Conservation (phyloP, 2,113 vertebrate genomes). For the Megaleporinus macrocephalus region DNA sequence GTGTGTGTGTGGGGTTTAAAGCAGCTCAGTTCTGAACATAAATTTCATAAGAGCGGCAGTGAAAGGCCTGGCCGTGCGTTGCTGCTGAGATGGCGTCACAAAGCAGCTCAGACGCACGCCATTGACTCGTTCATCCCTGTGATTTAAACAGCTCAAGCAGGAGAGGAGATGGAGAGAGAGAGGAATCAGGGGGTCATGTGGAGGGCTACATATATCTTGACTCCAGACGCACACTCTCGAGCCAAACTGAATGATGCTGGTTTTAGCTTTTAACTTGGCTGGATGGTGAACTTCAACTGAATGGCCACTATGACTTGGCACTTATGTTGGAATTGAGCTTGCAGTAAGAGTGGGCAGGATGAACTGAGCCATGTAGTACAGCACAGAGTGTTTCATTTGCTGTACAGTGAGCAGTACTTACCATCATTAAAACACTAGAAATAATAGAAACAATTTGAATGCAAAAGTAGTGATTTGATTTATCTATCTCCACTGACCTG, state of each 20-base stretch:
- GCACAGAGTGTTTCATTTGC: too few species aligned
- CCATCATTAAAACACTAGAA: too few species aligned
- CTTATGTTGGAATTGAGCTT: not conserved
- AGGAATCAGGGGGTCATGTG: not conserved
- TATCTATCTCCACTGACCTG: too few species aligned
- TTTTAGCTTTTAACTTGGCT: not conserved
- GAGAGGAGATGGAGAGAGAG: not conserved
- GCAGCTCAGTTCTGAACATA: constrained; percentile 36
- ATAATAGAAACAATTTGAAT: too few species aligned
- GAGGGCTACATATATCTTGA: not conserved
- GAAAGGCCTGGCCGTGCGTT: not conserved
- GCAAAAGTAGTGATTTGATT: too few species aligned
- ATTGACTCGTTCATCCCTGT: constrained; percentile 25
- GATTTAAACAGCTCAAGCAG: constrained; percentile 36
- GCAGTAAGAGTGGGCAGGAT: too few species aligned
- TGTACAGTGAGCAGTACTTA: too few species aligned
- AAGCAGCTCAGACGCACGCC: constrained; percentile 31
- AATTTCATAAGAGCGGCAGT: constrained; percentile 18
- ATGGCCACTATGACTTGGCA: not conserved
- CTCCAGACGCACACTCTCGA: not conserved
- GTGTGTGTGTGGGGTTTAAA: not conserved
- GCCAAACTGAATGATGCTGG: not conserved
- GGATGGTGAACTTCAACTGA: not conserved
- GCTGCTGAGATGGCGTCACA: not conserved
- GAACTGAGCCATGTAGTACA: too few species aligned